Evolutionary conservation across 2,888 invertebrate species (phyloP).

Genomic region (Platycnemis pennipes): DNA sequence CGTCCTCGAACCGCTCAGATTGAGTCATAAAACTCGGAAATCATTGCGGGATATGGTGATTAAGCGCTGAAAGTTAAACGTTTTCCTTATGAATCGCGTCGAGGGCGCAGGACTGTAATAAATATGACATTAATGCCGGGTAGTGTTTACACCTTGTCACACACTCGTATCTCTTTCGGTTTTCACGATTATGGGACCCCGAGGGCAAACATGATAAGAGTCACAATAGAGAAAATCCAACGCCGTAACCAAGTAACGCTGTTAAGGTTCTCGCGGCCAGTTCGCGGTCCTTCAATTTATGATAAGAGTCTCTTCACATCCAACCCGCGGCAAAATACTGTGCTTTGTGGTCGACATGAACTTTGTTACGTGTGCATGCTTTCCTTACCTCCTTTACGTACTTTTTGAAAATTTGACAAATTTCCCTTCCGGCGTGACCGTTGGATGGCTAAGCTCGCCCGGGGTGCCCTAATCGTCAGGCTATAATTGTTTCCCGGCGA

Average conservation of each 20-base stretch:
- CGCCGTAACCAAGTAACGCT: no score
- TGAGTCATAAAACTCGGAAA: background rate
- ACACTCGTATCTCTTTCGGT: background rate
- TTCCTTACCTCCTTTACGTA: background rate
- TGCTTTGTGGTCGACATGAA: background rate
- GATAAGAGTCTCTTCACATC: background rate
- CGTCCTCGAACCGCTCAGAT: background rate
- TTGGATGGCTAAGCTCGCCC: no score
- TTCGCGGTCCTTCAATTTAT: no score
- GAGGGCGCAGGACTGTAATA: background rate
- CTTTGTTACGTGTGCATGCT: background rate
- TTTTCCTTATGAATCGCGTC: background rate
- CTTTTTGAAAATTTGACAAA: no score
- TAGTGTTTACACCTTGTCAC: background rate
- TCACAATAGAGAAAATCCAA: no score
- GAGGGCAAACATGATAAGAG: background rate
- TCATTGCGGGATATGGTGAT: background rate
- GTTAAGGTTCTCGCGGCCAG: no score
- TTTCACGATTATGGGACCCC: background rate
- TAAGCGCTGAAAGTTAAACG: background rate
- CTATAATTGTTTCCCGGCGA: no score
- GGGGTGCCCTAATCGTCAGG: no score
- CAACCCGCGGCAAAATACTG: background rate
- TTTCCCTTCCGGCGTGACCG: no score
- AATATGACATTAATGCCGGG: slow-evolving; percentile 2